A percentile compares a stretch with the other conserved stretches of the same genome.
These are phyloP conservation scores for Ptychodera flava DNA, from an alignment of 35 echinoderm and acorn worm genomes.

Conservation along the genomic window DNA sequence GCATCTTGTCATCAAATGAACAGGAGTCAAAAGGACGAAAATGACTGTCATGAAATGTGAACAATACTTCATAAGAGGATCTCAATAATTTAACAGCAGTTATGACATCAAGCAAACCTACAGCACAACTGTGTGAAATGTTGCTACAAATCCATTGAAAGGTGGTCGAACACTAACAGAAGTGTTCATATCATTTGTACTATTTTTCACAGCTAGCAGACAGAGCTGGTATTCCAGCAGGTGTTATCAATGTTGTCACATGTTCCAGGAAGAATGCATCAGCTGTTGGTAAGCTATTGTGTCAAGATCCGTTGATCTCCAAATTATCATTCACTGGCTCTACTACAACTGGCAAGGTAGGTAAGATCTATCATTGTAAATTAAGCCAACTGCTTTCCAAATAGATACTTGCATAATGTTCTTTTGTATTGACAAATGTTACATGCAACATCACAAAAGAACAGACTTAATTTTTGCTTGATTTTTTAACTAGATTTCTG, in stretches of 20 bases:
- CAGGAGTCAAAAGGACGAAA: neutral
- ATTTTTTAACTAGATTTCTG: neutral
- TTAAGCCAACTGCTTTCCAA: too few species aligned
- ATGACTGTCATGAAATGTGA: neutral
- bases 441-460: too few species aligned
- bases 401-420: too few species aligned
- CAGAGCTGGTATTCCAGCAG: conserved; percentile 71
- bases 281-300: conserved; percentile 71
- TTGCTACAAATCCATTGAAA: neutral
- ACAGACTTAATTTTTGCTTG: too few species aligned
- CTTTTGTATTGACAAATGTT: too few species aligned
- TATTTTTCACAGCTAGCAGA: conserved; percentile 40
- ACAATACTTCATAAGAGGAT: neutral
- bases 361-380: neutral
- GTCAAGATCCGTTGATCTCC: conserved; percentile 65
- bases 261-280: conserved; percentile 62
- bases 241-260: conserved; percentile 79
- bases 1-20: too few species aligned
- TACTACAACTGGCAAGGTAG: conserved; percentile 75
- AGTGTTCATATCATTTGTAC: neutral
- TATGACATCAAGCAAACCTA: neutral
- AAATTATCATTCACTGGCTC: conserved; percentile 98
- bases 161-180: neutral
- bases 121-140: neutral
- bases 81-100: neutral